phyloP scores from a whole-genome alignment of 1,140 invertebrate species.

The Leptinotarsa lineolata region DNA sequence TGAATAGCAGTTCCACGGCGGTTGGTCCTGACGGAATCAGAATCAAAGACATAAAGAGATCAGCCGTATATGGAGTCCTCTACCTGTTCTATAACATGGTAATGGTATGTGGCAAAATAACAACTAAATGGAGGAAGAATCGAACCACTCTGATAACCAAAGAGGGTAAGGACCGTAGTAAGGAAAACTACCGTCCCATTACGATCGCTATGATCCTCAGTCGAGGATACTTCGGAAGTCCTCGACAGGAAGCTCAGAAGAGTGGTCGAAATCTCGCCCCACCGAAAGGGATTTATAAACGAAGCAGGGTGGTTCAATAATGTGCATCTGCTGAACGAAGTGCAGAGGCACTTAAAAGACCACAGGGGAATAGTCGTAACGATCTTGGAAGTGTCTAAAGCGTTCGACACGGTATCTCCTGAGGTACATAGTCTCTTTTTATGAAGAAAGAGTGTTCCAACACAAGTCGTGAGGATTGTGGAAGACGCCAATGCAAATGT shows the following conservation, averaged over 20 bases:
- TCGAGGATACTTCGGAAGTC: constrained; percentile 29
- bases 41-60: background rate
- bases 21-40: constrained; percentile 20
- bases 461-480: constrained; percentile 21
- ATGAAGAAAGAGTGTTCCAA: background rate
- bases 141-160: constrained; percentile 36
- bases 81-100: constrained; percentile 28
- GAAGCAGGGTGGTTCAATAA: background rate
- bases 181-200: constrained; percentile 36
- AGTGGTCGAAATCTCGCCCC: background rate
- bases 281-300: constrained; percentile 35
- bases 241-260: background rate
- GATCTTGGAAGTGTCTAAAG: constrained; percentile 50
- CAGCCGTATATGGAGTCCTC: background rate
- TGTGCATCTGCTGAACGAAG: constrained; percentile 17
- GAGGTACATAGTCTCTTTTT: constrained; percentile 44
- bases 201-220: constrained; percentile 32
- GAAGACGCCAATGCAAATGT: background rate
- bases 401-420: constrained; percentile 55
- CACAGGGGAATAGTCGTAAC: constrained; percentile 22
- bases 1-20: background rate
- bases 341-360: constrained; percentile 32
- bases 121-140: constrained; percentile 36
- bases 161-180: constrained; percentile 24
- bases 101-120: constrained; percentile 25